These are phyloP conservation scores for Muscina levida DNA, from an alignment of 2,888 invertebrate genomes.

Conservation along the genomic window DNA sequence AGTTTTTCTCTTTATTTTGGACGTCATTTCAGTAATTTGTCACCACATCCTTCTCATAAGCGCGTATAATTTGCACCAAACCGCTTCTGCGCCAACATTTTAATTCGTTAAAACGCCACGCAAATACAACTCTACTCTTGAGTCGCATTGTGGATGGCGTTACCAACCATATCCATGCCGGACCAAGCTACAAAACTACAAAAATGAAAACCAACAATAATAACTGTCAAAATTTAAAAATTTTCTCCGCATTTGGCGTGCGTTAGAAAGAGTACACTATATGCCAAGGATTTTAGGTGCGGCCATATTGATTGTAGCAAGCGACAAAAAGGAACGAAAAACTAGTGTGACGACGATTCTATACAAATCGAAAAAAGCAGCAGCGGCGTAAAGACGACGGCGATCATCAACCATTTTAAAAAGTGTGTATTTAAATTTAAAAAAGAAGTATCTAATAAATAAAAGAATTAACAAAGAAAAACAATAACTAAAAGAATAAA, in stretches of 20 bases:
- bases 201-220: slow-evolving; percentile 47
- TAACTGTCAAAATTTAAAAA: slow-evolving; percentile 7
- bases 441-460: slow-evolving; percentile 17
- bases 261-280: slow-evolving; percentile 40
- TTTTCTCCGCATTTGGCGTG: background rate
- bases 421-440: slow-evolving; percentile 61
- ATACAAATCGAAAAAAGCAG: slow-evolving; percentile 66
- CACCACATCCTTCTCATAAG: too few species aligned
- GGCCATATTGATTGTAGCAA: slow-evolving; percentile 87
- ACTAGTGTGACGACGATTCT: slow-evolving; percentile 64
- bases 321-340: slow-evolving; percentile 64
- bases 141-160: background rate
- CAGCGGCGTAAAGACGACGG: slow-evolving; percentile 65
- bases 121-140: background rate
- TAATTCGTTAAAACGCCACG: too few species aligned
- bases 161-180: slow-evolving; percentile 17
- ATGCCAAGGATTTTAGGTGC: slow-evolving; percentile 81
- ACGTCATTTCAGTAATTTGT: too few species aligned
- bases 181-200: slow-evolving; percentile 51
- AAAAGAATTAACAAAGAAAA: slow-evolving; percentile 34
- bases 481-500: slow-evolving; percentile 37
- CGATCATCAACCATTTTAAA: slow-evolving; percentile 62
- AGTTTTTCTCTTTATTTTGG: too few species aligned
- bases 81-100: too few species aligned
- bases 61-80: too few species aligned